Conservation (phyloP, 1,140 invertebrate species). For the Heliothis subflexa region DNA sequence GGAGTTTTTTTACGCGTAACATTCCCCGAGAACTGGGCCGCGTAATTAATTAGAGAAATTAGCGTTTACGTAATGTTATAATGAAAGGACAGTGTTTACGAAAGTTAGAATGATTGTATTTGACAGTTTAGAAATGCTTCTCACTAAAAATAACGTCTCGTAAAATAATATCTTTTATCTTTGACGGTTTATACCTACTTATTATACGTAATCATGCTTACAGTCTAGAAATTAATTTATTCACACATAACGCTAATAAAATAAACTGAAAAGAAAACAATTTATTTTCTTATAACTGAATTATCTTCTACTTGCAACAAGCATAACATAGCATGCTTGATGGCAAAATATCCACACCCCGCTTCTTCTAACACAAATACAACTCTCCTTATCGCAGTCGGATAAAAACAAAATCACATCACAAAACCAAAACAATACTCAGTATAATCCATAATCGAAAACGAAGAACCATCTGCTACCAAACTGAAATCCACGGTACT, state of each 20-base stretch:
- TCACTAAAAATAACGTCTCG: too few species aligned
- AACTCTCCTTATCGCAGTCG: not conserved
- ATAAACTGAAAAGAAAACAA: too few species aligned
- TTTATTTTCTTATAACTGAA: too few species aligned
- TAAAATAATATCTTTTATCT: too few species aligned
- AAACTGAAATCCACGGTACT: slow-evolving; percentile 45
- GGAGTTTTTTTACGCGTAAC: slow-evolving; percentile 31
- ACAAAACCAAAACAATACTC: slow-evolving; percentile 12
- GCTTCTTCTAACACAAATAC: not conserved
- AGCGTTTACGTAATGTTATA: slow-evolving; percentile 26
- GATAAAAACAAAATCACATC: not conserved
- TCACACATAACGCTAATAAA: too few species aligned
- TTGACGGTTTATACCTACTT: too few species aligned
- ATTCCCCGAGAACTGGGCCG: not conserved
- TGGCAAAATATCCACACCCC: too few species aligned
- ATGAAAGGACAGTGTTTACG: slow-evolving; percentile 5
- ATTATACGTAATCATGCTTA: too few species aligned
- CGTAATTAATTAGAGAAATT: slow-evolving; percentile 40
- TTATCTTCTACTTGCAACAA: too few species aligned
- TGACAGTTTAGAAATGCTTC: not conserved
- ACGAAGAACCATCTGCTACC: slow-evolving; percentile 51
- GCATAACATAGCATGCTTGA: too few species aligned
- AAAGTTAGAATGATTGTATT: not conserved
- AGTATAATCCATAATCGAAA: slow-evolving; percentile 22
- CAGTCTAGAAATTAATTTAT: too few species aligned